Percentiles rank a stretch among this genome's conserved stretches.
These are phyloP conservation scores for Anarsia innoxiella DNA, from an alignment of 2,888 invertebrate genomes.

Conservation along the genomic window DNA sequence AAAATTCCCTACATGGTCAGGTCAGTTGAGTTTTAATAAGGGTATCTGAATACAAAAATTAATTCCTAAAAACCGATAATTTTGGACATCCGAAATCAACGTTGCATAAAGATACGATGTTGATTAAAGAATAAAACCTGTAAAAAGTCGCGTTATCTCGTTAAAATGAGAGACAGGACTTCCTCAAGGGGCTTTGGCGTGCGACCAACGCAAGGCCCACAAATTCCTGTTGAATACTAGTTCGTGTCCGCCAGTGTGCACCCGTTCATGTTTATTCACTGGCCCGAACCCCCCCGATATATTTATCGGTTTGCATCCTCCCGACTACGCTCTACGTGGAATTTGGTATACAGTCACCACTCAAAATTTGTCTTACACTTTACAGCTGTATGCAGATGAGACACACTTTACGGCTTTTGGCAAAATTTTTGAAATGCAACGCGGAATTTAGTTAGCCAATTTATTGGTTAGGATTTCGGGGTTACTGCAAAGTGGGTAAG, in stretches of 20 bases:
- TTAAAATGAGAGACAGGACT: neutral
- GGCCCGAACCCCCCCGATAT: conserved; percentile 44
- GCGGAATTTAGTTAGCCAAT: conserved; percentile 3
- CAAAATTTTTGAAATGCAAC: conserved; percentile 4
- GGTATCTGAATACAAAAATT: too few relatives aligned
- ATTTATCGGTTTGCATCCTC: conserved; percentile 61
- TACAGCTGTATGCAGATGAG: conserved; percentile 48
- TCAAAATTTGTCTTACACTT: conserved; percentile 59
- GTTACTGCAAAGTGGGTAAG: too few relatives aligned
- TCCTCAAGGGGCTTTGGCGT: conserved; percentile 1
- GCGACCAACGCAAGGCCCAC: conserved; percentile 11
- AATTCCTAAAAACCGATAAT: too few relatives aligned
- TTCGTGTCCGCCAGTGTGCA: conserved; percentile 18
- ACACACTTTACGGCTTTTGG: conserved; percentile 4
- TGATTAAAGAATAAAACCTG: too few relatives aligned
- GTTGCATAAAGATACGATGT: too few relatives aligned
- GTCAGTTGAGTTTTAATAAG: too few relatives aligned
- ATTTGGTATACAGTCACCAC: conserved; percentile 34
- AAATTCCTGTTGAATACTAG: conserved; percentile 3
- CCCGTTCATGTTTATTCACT: conserved; percentile 37
- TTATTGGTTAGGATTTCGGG: too few relatives aligned
- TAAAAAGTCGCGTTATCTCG: too few relatives aligned
- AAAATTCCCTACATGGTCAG: too few relatives aligned
- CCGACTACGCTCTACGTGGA: conserved; percentile 47
- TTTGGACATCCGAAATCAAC: too few relatives aligned